These are phyloP conservation scores for Scrobipalpa atriplicella DNA, from an alignment of 2,888 invertebrate genomes.

Conservation along the genomic window DNA sequence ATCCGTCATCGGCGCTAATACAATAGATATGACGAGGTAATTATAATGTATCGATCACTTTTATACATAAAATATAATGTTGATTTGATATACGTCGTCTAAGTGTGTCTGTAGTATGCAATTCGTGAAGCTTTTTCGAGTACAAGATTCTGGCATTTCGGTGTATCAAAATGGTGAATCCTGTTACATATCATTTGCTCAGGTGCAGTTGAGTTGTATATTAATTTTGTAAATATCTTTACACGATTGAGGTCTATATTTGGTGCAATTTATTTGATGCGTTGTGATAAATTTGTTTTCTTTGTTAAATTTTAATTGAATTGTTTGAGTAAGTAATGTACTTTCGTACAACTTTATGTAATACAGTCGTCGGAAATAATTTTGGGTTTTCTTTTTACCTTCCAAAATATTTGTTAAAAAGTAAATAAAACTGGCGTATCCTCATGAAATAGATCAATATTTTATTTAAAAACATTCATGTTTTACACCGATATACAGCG, in stretches of 20 bases:
- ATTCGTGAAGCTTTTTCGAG: neutral
- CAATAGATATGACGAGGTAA: too few relatives aligned
- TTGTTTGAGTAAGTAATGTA: neutral
- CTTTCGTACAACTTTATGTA: slow-evolving; percentile 7
- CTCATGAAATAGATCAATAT: too few relatives aligned
- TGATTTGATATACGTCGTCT: too few relatives aligned
- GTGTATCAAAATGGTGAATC: neutral
- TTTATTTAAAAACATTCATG: neutral
- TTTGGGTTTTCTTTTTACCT: neutral
- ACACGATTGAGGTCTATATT: neutral
- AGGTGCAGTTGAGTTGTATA: slow-evolving; percentile 15
- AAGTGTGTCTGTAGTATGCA: too few relatives aligned
- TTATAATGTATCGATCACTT: neutral
- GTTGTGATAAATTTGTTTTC: slow-evolving; percentile 18
- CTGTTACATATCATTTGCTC: slow-evolving; percentile 9
- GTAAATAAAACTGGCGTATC: too few relatives aligned
- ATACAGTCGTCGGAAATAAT: slow-evolving; percentile 10
- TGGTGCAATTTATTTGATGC: slow-evolving; percentile 18
- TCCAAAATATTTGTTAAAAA: too few relatives aligned
- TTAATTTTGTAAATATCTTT: slow-evolving; percentile 6
- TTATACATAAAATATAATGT: neutral
- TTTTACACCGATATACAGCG: slow-evolving; percentile 33
- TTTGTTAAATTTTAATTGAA: slow-evolving; percentile 10
- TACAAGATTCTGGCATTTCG: neutral
- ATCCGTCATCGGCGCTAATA: neutral